Evolutionary conservation across 2,888 invertebrate species (phyloP), one percentile per base, ranked within the genome.

Genomic region (Eupithecia vulgata): DNA sequence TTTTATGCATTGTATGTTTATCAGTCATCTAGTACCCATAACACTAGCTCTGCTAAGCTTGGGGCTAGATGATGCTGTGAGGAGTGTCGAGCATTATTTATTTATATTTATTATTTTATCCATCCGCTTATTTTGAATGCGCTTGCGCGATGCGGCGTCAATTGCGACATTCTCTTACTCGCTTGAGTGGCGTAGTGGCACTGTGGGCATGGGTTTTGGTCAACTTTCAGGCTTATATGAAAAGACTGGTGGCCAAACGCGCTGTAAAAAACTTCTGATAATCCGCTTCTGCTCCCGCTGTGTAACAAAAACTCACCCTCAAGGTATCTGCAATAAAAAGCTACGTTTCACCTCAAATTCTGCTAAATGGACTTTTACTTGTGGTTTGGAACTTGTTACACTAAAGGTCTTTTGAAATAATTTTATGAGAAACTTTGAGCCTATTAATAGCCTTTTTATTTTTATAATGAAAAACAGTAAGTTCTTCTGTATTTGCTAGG

Each of bases 351-450:
- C 70, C 73, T 75, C 73, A 74, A 78, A 74, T 67, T 77, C 76
- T 73, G 68, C 75, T 79, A 77, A 57, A 81, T 81, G 81, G 78
- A 76, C 78, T 80, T 80, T 64, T 73, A 80, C 76, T 78, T 79
- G 80, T 80, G 78, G 79, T 82, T 81, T 80, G 72, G 73, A 67
- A 69, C 61, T 70, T 74, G 68, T 68, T 37, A 59, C 37, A 68
- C 52, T 66, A 62, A 74, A 66, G 34, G 42, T 42, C 45, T 61
- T 73, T 73, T 64, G 25, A 35, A 48, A 75, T 78, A 30, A 25
- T 42, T 30, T 34, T 30, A 17, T 61, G 17, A 17, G 34, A 61
- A 5, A 25, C 57, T 52, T n/a, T 52, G 5, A 25, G 65, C 40
- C 12, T 65, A 65, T 37, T 37, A 2, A 40, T 64, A 21, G 25